These are phyloP conservation scores for Nyleta sp. DNA, from an alignment of 2,888 invertebrate genomes.

Conservation along the genomic window DNA sequence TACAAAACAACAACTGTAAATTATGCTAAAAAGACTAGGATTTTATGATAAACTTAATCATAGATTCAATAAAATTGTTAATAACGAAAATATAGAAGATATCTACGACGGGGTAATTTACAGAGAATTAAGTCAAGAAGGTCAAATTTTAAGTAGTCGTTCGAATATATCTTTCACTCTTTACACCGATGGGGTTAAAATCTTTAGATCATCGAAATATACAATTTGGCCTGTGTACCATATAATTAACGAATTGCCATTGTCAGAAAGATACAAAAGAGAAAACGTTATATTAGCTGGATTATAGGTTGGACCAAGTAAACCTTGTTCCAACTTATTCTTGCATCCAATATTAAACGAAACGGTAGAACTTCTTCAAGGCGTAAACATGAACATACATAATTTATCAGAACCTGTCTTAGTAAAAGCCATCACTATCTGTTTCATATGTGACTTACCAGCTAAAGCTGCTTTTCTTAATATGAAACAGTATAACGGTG, in stretches of 20 bases:
- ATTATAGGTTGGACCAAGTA: slow-evolving; percentile 6
- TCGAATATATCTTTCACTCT: neutral
- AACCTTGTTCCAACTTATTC: neutral
- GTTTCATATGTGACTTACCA: slow-evolving; percentile 9
- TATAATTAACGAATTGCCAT: slow-evolving; percentile 25
- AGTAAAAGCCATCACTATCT: neutral
- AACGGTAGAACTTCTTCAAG: neutral
- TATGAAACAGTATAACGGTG: slow-evolving; percentile 34
- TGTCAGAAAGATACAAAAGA: slow-evolving; percentile 24
- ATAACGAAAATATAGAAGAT: slow-evolving; percentile 7
- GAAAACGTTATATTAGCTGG: slow-evolving; percentile 37
- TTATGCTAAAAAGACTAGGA: slow-evolving; percentile 28
- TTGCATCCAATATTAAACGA: neutral
- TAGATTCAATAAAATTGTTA: slow-evolving; percentile 15
- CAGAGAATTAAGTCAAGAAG: slow-evolving; percentile 5
- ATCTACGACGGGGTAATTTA: slow-evolving; percentile 39
- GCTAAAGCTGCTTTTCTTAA: slow-evolving; percentile 39
- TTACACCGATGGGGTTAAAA: neutral
- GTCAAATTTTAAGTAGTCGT: neutral
- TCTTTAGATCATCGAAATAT: slow-evolving; percentile 1
- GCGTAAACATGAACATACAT: neutral
- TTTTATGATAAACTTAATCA: slow-evolving; percentile 21
- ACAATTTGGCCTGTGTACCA: slow-evolving; percentile 14
- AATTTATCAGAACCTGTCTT: neutral
- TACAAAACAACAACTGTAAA: slow-evolving; percentile 8